These are phyloP conservation scores for Pseudorhiza aurosa DNA, from an alignment of 30 jellyfish, hydroid and myxozoan genomes.

Conservation along the genomic window DNA sequence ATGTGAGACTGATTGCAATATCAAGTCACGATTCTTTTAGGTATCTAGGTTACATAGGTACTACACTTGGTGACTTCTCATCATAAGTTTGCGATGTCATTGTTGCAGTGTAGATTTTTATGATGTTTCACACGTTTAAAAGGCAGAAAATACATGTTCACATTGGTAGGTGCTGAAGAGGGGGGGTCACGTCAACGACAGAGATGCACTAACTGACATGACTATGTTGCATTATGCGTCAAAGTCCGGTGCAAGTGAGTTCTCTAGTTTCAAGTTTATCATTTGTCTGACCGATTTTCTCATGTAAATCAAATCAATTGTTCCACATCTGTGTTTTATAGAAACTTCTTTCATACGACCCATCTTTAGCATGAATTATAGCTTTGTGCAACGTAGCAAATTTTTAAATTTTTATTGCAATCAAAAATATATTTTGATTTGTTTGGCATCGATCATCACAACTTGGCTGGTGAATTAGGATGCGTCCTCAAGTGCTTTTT, in stretches of 20 bases:
- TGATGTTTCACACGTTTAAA: not conserved
- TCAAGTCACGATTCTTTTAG: no score
- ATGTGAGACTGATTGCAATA: no score
- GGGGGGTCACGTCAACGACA: constrained; percentile 79
- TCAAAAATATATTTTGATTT: no score
- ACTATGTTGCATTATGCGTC: constrained; percentile 80
- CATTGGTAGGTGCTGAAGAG: constrained; percentile 54
- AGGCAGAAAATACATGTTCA: no score
- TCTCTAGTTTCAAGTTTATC: not conserved
- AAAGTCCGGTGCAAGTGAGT: constrained; percentile 86
- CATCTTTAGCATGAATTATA: not conserved
- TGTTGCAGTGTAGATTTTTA: not conserved
- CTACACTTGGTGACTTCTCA: no score
- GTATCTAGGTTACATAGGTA: no score
- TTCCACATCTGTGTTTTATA: no score
- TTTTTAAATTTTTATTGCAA: not conserved
- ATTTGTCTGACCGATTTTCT: not conserved
- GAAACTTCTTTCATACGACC: not conserved
- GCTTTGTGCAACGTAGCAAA: not conserved
- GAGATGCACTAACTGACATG: constrained; percentile 93
- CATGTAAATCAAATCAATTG: not conserved
- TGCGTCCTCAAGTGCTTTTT: no score
- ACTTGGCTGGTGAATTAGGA: no score
- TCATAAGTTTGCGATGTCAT: no score
- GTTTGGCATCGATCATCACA: not conserved